Conservation (phyloP, 1,140 invertebrate genomes). For the Panonychus citri region DNA sequence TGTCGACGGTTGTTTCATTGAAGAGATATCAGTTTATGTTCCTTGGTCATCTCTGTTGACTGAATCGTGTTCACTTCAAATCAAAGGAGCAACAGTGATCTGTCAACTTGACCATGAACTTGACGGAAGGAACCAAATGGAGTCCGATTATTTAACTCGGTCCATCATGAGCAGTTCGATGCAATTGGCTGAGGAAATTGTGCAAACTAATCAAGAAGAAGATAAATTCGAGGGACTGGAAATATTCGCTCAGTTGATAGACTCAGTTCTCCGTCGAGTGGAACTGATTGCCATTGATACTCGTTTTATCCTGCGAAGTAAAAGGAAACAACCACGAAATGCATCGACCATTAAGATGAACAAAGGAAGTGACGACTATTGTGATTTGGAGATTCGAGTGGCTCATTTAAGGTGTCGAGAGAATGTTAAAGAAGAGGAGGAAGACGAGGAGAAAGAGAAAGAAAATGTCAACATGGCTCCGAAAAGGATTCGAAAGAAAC, state of each 20-base stretch:
- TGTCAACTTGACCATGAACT: neutral
- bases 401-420: constrained; percentile 6
- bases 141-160: constrained; percentile 6
- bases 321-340: neutral
- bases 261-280: constrained; percentile 34
- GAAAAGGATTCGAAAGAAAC: constrained; percentile 6
- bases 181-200: constrained; percentile 48
- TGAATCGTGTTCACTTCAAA: constrained; percentile 18
- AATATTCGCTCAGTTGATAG: constrained; percentile 73
- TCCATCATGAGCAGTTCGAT: constrained; percentile 62
- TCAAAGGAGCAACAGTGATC: constrained; percentile 6
- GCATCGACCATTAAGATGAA: no score
- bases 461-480: neutral
- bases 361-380: neutral
- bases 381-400: constrained; percentile 7
- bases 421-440: neutral
- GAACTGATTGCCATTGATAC: constrained; percentile 9
- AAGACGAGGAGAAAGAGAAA: neutral
- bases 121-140: neutral
- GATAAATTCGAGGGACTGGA: constrained; percentile 60
- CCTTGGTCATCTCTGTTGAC: constrained; percentile 62
- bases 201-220: neutral
- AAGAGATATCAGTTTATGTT: constrained; percentile 50
- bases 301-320: neutral
- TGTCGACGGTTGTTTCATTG: constrained; percentile 52